Conservation (phyloP, 2,888 invertebrate species). For the Nebria brevicollis region DNA sequence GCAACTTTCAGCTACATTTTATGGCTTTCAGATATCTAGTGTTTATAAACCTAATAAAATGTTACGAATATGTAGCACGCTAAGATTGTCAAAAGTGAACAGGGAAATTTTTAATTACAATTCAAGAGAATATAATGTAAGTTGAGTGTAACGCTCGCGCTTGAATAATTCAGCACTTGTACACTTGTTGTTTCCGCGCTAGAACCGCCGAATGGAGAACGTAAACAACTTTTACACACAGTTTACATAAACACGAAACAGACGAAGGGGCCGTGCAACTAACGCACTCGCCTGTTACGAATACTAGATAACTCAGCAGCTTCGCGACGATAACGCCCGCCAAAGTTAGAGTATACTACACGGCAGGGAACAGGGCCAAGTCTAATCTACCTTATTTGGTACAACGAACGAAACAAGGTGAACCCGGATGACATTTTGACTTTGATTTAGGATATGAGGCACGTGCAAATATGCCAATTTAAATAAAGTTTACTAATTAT, state of each 20-base stretch:
- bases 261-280: background rate
- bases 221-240: background rate
- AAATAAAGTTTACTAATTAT: no score
- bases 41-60: no score
- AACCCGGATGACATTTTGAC: background rate
- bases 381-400: constrained; percentile 18
- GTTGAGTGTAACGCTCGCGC: background rate
- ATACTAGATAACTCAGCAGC: background rate
- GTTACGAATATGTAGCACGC: background rate
- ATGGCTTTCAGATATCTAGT: no score
- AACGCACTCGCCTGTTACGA: background rate
- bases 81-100: background rate
- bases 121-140: background rate
- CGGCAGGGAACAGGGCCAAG: background rate
- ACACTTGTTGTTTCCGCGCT: background rate
- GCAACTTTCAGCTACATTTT: no score
- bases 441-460: constrained; percentile 15
- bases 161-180: background rate
- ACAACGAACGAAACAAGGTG: background rate
- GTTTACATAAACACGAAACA: background rate
- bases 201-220: background rate
- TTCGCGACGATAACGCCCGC: background rate
- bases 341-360: constrained; percentile 18
- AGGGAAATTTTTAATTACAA: background rate
- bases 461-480: no score